Evolutionary conservation across 1,140 invertebrate species (phyloP), one percentile per base, ranked within the genome.

Genomic region (Neomicropteryx cornuta): DNA sequence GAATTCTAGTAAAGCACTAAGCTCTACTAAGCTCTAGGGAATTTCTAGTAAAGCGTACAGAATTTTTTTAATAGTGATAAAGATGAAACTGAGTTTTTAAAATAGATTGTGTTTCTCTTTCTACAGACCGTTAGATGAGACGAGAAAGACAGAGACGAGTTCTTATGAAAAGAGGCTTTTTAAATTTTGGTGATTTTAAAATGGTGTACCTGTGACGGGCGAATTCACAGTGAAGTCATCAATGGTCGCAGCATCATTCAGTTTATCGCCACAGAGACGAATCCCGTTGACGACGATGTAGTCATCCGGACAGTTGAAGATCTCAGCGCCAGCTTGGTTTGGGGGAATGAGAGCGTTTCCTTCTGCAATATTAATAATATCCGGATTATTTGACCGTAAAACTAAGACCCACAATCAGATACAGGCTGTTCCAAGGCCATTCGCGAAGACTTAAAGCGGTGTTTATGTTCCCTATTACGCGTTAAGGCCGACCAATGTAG

Each of bases 301-400:
- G 49, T 85, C 81, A 36, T 74, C 72, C 0, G 80, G 80, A 49
- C 81, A 85, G 50, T 81, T 77, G 44, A 76, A 71, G 36, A 80
- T 70, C 35, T 82, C 81, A 18, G 76, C 72, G 0, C 81, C 82
- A 2, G 81, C 81, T 53, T 83, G 77, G 0, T 71, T 72, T 31
- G 68, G 62, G 10, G 75, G 68, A 16, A 81, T 69, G 2, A 77
- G 55, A 10, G 68, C 60, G 4, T 65, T 48, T n/a, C 74, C 75
- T 47, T 72, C 73, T 75, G 43, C 33, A 54, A 41, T 21, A 3
- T 6, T 14, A 16, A 10, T n/a, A n/a, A n/a, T n/a, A n/a, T n/a
- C n/a, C n/a, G n/a, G n/a, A n/a, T n/a, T n/a, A n/a, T n/a, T n/a
- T n/a, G n/a, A n/a, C n/a, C n/a, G n/a, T n/a, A n/a, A n/a, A n/a